Conservation (phyloP, 2,797 vertebrate species). For the Cirrhinus molitorella region DNA sequence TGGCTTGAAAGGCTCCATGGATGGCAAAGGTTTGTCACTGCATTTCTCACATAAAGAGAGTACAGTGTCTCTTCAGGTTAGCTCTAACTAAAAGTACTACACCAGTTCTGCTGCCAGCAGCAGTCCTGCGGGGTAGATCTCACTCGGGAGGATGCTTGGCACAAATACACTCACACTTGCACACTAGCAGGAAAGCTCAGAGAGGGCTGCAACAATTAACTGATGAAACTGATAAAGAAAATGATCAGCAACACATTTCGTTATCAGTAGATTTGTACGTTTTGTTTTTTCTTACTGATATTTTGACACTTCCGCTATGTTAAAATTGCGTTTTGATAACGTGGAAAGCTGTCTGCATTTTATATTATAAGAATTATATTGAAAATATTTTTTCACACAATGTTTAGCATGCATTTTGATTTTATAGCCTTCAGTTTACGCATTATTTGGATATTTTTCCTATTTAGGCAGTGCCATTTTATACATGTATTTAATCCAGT, state of each 20-base stretch:
- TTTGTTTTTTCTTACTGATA: background rate
- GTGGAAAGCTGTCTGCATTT: background rate
- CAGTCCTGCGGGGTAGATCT: constrained; percentile 2
- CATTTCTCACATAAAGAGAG: constrained; percentile 21
- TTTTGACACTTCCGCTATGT: background rate
- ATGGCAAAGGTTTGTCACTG: constrained; percentile 40
- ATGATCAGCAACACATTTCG: background rate
- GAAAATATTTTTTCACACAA: background rate
- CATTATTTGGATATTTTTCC: background rate
- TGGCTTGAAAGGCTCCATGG: constrained; percentile 30
- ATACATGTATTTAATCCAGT: background rate
- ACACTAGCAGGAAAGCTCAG: background rate
- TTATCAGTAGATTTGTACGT: background rate
- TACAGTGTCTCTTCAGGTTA: constrained; percentile 27
- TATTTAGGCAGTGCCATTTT: background rate
- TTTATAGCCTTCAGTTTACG: background rate
- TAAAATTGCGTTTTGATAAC: background rate
- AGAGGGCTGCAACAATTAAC: background rate
- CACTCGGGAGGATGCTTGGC: constrained; percentile 17
- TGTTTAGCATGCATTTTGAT: background rate
- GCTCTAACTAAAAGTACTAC: background rate
- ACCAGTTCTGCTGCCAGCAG: constrained; percentile 16
- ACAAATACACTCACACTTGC: background rate
- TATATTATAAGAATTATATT: background rate
- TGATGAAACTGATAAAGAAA: background rate